These are phyloP conservation scores for Desmodus rotundus DNA, from an alignment of 2,113 vertebrate species.

Conservation along the genomic window DNA sequence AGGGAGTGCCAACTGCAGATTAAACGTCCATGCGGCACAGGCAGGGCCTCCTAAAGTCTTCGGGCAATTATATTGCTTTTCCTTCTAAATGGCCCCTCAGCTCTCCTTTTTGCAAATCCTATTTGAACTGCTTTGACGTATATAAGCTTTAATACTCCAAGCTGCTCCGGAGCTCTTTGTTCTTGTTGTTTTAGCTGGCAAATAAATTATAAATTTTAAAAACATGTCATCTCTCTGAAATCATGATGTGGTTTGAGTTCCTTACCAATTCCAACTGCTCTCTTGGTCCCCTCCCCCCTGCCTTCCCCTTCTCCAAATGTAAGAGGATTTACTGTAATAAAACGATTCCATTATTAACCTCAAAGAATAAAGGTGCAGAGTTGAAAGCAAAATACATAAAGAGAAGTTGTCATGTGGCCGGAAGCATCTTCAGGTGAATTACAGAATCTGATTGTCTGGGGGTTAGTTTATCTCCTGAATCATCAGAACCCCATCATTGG, in stretches of 20 bases:
- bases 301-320: neutral
- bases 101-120: conserved; percentile 10
- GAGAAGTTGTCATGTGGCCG: neutral
- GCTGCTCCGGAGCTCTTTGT: neutral
- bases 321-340: conserved; percentile 43
- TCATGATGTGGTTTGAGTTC: neutral
- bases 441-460: neutral
- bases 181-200: conserved; percentile 4
- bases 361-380: conserved; percentile 22
- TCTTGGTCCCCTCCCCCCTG: neutral
- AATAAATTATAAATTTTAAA: conserved; percentile 53
- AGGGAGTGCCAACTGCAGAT: neutral
- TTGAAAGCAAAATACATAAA: conserved; percentile 48
- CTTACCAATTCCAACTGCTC: neutral
- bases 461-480: neutral
- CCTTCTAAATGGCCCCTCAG: neutral
- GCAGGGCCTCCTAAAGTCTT: neutral
- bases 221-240: neutral
- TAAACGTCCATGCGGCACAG: neutral
- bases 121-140: neutral
- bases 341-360: conserved; percentile 41
- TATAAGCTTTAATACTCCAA: neutral
- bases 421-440: conserved; percentile 19
- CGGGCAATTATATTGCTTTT: neutral
- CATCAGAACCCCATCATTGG: neutral